phyloP scores from a whole-genome alignment of 2,888 invertebrate species.

The Lottia scabra region DNA sequence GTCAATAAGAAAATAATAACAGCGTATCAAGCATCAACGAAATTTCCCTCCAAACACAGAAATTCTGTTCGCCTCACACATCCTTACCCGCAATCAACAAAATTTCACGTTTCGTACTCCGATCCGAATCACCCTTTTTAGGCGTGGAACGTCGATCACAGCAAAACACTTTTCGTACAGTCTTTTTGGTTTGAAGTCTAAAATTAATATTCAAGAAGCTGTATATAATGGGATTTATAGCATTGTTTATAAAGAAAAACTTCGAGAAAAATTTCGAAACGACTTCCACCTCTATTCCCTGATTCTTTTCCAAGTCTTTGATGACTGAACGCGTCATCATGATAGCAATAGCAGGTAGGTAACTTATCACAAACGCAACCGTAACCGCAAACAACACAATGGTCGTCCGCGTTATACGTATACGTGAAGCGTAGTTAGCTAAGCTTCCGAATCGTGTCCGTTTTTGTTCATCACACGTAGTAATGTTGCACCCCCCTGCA shows the following conservation, averaged over 20 bases:
- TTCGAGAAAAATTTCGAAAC: slow-evolving; percentile 38
- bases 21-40: too few relatives aligned
- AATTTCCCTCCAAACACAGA: too few relatives aligned
- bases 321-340: slow-evolving; percentile 32
- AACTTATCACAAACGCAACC: slow-evolving; percentile 40
- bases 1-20: too few relatives aligned
- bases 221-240: slow-evolving; percentile 46
- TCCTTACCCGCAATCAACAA: background rate
- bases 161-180: slow-evolving; percentile 33
- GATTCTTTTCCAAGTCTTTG: slow-evolving; percentile 28
- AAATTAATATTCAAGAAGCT: slow-evolving; percentile 45
- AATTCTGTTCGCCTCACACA: background rate
- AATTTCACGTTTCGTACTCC: slow-evolving; percentile 39
- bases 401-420: slow-evolving; percentile 40
- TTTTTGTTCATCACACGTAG: slow-evolving; percentile 14
- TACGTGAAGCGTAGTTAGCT: slow-evolving; percentile 28
- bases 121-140: slow-evolving; percentile 37
- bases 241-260: slow-evolving; percentile 42
- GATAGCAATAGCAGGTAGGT: slow-evolving; percentile 35
- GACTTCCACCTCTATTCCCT: slow-evolving; percentile 25
- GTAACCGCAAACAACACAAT: slow-evolving; percentile 43
- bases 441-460: slow-evolving; percentile 30
- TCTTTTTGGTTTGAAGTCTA: slow-evolving; percentile 34
- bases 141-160: slow-evolving; percentile 25
- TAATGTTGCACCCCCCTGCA: background rate